These are phyloP conservation scores for Thamnophis sirtalis DNA, from an alignment of 2,113 vertebrate genomes.

Conservation along the genomic window DNA sequence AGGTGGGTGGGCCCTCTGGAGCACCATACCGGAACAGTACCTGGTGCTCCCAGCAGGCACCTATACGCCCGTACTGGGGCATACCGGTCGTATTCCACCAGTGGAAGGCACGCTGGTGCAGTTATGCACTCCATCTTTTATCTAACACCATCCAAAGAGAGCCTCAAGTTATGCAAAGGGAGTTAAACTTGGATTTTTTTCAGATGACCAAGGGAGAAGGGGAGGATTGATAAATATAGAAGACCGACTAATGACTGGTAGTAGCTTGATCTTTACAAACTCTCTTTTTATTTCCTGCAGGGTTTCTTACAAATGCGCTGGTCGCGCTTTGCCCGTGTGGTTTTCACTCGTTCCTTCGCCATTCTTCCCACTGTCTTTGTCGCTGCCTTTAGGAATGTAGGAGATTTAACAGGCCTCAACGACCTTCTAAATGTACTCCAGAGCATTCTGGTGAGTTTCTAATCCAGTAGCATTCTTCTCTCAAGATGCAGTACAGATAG, in stretches of 20 bases:
- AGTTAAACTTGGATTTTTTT: background rate
- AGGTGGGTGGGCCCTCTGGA: too few relatives aligned
- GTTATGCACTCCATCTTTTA: too few relatives aligned
- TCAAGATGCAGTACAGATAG: background rate
- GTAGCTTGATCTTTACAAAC: background rate
- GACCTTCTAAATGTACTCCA: conserved; percentile 78
- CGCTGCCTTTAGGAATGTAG: conserved; percentile 68
- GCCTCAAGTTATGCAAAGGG: background rate
- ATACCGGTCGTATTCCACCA: too few relatives aligned
- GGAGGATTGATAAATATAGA: background rate
- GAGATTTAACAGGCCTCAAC: conserved; percentile 70
- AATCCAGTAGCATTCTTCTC: background rate
- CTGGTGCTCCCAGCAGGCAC: too few relatives aligned
- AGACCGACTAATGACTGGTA: too few relatives aligned
- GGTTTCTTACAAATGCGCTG: conserved; percentile 76
- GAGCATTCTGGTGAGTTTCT: conserved; percentile 71
- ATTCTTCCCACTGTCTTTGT: conserved; percentile 73
- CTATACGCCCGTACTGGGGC: too few relatives aligned
- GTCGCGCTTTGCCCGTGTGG: conserved; percentile 70
- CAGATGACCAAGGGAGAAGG: background rate
- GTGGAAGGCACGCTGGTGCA: too few relatives aligned
- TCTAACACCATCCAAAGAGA: background rate
- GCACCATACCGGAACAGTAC: too few relatives aligned
- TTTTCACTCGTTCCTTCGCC: conserved; percentile 75
- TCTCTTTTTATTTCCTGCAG: conserved; percentile 34